These are phyloP conservation scores for Gymnocypris eckloni DNA, from an alignment of 2,797 vertebrate species.

Conservation along the genomic window DNA sequence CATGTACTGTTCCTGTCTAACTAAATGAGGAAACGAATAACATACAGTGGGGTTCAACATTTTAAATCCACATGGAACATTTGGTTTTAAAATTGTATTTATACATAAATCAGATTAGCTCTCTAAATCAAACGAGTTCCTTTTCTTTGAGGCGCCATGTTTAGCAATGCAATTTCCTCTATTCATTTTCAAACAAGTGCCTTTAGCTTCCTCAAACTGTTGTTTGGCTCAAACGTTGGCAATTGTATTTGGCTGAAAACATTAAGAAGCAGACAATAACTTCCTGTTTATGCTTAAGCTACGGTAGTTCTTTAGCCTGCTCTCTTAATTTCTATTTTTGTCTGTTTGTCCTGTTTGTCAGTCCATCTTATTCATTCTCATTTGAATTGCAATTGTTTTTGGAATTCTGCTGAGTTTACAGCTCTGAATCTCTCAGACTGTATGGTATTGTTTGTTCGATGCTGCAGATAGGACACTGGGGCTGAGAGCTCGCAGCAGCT, in stretches of 20 bases:
- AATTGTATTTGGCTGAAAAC: conserved; percentile 31
- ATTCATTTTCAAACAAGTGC: conserved; percentile 5
- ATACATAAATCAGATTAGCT: not conserved
- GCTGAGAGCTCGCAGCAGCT: conserved; percentile 25
- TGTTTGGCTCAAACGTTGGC: conserved; percentile 7
- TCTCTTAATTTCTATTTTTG: conserved; percentile 38
- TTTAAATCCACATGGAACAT: not conserved
- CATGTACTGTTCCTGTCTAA: not conserved
- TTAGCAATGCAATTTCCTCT: not conserved
- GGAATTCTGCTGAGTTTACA: conserved; percentile 13
- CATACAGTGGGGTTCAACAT: not conserved
- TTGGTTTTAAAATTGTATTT: not conserved
- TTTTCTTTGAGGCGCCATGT: not conserved
- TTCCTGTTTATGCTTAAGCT: conserved; percentile 40
- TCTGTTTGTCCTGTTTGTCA: conserved; percentile 26
- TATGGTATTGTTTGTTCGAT: conserved; percentile 14
- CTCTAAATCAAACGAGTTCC: too few species aligned
- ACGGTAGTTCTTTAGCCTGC: conserved; percentile 3
- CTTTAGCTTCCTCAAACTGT: conserved; percentile 22
- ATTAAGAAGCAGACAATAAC: conserved; percentile 7
- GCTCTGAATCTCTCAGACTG: conserved; percentile 37
- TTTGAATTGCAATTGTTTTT: not conserved
- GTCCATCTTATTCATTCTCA: conserved; percentile 5
- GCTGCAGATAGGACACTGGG: conserved; percentile 17
- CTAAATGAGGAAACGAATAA: not conserved